Evolutionary conservation across 2,888 invertebrate genomes (phyloP), one percentile per base, ranked within the genome.

Genomic region (Acronicta alni): DNA sequence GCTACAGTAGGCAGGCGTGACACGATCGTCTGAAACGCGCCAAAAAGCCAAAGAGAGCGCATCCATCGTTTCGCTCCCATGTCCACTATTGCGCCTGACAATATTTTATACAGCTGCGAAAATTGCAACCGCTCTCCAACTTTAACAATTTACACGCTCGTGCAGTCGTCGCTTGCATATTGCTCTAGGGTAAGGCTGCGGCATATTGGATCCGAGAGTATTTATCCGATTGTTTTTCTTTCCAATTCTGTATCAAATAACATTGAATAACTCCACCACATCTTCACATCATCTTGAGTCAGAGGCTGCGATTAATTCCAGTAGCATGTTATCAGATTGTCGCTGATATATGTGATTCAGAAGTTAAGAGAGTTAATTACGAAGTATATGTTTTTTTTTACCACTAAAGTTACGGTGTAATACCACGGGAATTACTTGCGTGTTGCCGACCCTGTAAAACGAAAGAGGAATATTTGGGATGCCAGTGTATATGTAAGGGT

Each of bases 81-180:
- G 79, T 81, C 82, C 78, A 77, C 81, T 56, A 67, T 84, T 82
- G 79, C 79, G 79, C 78, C 81, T 87, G 87, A 89, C 88, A 87
- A 90, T 92, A 91, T 92, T 91, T 91, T 90, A 89, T 87, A 87
- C 85, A 83, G 84, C 88, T 84, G 85, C 72, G 89, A 88, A 91
- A 90, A 91, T 92, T 91, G 90, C 90, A 88, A 89, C 88, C 87
- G 77, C 86, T 75, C 82, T 83, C 85, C 82, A 92, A 92, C 90
- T 92, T 90, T 87, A 87, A 88, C 90, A 91, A 92, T 91, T 91
- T 89, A 87, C 89, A 87, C 84, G 79, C 79, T 77, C 78, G 77
- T 80, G 79, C 80, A 71, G 79, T 76, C 79, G 78, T 75, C 81
- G 80, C 79, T 75, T 84, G 85, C 83, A 88, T 86, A 86, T 85